Evolutionary conservation across 23 tunicate species (phyloP).

Genomic region (Phallusia fumigata): DNA sequence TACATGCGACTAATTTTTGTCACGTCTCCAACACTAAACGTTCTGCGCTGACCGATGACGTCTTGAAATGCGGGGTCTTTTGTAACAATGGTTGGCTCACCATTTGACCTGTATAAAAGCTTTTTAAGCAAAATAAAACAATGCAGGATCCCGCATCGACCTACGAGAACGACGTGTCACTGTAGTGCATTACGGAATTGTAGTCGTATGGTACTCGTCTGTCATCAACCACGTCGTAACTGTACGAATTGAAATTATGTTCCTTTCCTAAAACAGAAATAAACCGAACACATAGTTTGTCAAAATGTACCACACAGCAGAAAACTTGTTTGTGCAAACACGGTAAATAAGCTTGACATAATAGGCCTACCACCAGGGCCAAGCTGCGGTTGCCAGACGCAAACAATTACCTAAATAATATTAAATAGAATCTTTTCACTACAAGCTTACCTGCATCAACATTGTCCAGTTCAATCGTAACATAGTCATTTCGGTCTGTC

Average conservation of each 20-base stretch:
- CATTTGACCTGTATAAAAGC: slow-evolving; percentile 45
- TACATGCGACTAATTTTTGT: slow-evolving; percentile 73
- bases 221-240: slow-evolving; percentile 56
- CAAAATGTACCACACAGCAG: no score
- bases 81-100: slow-evolving; percentile 82
- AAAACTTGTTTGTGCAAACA: no score
- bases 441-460: slow-evolving; percentile 51
- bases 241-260: slow-evolving; percentile 74
- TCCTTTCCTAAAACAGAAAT: slow-evolving; percentile 43
- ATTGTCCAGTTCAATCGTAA: slow-evolving; percentile 49
- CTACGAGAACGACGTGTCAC: slow-evolving; percentile 81
- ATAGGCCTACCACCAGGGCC: no score
- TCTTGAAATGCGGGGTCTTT: slow-evolving; percentile 85
- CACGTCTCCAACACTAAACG: slow-evolving; percentile 80
- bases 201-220: slow-evolving; percentile 81
- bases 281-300: no score
- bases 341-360: no score
- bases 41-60: slow-evolving; percentile 92
- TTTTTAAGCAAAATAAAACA: background rate
- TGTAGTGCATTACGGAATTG: slow-evolving; percentile 93
- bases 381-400: no score
- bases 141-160: background rate
- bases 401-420: no score
- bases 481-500: slow-evolving; percentile 88
- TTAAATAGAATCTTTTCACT: no score